Conservation (phyloP, 2,888 invertebrate genomes). For the Amitus sp. region DNA sequence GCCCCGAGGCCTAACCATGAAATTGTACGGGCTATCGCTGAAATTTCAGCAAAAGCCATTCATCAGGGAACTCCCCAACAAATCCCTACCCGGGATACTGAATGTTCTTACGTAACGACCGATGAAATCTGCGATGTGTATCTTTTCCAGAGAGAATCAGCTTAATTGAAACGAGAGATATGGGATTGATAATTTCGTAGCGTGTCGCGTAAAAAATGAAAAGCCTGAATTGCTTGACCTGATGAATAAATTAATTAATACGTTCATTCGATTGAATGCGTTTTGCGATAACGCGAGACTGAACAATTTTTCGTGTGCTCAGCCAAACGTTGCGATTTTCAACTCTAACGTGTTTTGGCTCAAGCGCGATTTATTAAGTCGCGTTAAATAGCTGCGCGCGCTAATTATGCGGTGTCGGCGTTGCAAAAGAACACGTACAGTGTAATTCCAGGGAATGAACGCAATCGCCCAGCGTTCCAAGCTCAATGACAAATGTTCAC, state of each 20-base stretch:
- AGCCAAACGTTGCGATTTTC: slow-evolving; percentile 1
- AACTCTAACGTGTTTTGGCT: background rate
- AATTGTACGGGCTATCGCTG: slow-evolving; percentile 46
- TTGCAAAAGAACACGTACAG: background rate
- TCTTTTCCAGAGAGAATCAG: background rate
- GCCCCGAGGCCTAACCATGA: slow-evolving; percentile 20
- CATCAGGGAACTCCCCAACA: slow-evolving; percentile 7
- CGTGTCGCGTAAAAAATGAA: too few relatives aligned
- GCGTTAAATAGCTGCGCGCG: slow-evolving; percentile 1
- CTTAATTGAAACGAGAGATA: too few relatives aligned
- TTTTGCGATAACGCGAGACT: background rate
- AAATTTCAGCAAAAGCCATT: slow-evolving; percentile 46
- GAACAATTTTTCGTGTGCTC: background rate
- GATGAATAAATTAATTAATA: background rate
- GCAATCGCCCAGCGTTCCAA: slow-evolving; percentile 4
- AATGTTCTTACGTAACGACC: slow-evolving; percentile 1
- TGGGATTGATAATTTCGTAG: too few relatives aligned
- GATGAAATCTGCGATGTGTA: background rate
- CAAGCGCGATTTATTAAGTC: slow-evolving; percentile 5
- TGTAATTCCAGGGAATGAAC: slow-evolving; percentile 2
- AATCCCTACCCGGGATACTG: background rate
- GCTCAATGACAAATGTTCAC: background rate
- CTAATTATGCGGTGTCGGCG: background rate
- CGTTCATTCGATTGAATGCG: background rate
- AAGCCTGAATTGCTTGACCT: background rate